These are phyloP conservation scores for Antheraea pernyi DNA, from an alignment of 1,140 invertebrate genomes.

Conservation along the genomic window DNA sequence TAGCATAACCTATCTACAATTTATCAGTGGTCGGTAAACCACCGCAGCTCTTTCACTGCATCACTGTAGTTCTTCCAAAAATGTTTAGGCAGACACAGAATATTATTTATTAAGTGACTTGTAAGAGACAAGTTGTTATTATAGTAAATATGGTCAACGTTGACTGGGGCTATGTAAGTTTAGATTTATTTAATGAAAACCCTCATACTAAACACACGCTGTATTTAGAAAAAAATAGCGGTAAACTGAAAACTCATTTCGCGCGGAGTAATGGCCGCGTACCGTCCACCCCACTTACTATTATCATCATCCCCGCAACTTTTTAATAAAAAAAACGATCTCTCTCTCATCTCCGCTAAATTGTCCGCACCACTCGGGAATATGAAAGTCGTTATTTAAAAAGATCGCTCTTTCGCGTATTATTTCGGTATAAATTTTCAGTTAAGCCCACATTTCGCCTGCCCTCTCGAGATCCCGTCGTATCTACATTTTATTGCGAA, in stretches of 20 bases:
- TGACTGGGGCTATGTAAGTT: too few relatives aligned
- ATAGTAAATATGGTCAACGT: too few relatives aligned
- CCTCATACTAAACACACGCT: background rate
- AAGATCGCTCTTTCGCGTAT: conserved; percentile 68
- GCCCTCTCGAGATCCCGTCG: conserved; percentile 44
- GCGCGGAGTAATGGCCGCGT: conserved; percentile 56
- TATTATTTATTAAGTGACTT: too few relatives aligned
- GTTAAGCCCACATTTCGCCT: conserved; percentile 47
- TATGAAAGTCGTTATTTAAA: conserved; percentile 78
- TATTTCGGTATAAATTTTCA: conserved; percentile 76
- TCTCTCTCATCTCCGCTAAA: conserved; percentile 72
- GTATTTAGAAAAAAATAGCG: conserved; percentile 41
- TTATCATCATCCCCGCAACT: conserved; percentile 42
- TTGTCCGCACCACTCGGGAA: conserved; percentile 70
- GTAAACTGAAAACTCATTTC: conserved; percentile 75
- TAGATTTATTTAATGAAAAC: too few relatives aligned
- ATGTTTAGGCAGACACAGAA: too few relatives aligned
- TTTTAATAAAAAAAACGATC: conserved; percentile 74
- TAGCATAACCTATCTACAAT: too few relatives aligned
- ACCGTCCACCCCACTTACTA: conserved; percentile 22
- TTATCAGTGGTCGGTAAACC: too few relatives aligned
- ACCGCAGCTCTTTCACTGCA: too few relatives aligned
- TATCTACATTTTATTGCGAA: conserved; percentile 50
- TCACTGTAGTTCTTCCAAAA: too few relatives aligned
- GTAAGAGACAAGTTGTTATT: too few relatives aligned